These are phyloP conservation scores for Puffinus mauretanicus DNA, from an alignment of 2,113 vertebrate genomes.

Conservation along the genomic window DNA sequence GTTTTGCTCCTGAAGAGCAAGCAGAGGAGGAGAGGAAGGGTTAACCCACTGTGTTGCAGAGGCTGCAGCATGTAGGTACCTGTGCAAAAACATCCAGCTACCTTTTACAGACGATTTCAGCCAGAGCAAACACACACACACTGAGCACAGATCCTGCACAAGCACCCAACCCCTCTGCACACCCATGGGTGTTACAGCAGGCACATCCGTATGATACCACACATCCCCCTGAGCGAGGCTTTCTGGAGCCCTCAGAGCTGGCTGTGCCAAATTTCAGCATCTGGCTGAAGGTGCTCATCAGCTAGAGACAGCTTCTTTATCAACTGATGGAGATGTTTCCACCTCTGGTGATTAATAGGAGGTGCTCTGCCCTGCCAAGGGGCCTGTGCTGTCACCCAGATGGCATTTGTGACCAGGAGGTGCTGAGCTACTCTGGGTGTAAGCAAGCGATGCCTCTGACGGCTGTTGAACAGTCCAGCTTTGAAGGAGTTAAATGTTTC, in stretches of 20 bases:
- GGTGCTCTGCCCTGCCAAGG: not conserved
- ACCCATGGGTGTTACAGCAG: fast-evolving
- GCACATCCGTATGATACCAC: not conserved
- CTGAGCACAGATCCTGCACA: too few species aligned
- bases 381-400: not conserved
- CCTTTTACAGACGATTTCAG: not conserved
- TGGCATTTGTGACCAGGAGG: not conserved
- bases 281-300: not conserved
- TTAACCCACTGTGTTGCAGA: not conserved
- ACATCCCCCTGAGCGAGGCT: fast-evolving
- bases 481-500: not conserved
- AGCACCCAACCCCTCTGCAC: not conserved
- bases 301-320: not conserved
- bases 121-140: not conserved
- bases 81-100: not conserved
- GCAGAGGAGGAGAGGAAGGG: not conserved
- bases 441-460: not conserved
- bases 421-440: not conserved
- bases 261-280: not conserved
- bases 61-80: not conserved
- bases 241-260: not conserved
- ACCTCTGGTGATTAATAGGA: not conserved
- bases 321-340: not conserved
- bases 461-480: not conserved
- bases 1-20: not conserved